Evolutionary conservation across 30 jellyfish, hydroid and myxozoan species (phyloP).

Genomic region (Euphysa ruthae): DNA sequence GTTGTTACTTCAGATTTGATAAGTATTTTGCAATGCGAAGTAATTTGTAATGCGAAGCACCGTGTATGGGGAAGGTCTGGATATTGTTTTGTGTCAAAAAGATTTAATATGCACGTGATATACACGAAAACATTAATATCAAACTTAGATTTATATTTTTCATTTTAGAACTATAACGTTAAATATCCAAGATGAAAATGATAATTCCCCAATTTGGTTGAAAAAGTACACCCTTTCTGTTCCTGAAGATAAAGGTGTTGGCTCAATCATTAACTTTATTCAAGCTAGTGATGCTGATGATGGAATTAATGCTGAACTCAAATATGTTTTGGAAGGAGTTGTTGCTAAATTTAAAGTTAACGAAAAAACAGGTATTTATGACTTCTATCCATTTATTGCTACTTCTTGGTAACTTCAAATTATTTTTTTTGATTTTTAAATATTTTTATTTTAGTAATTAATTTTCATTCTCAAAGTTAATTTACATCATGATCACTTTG

Average conservation of each 20-base stretch:
- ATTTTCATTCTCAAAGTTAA: neutral
- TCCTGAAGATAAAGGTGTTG: conserved; percentile 40
- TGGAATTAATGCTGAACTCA: conserved; percentile 54
- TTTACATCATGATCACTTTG: too few relatives aligned
- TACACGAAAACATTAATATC: too few relatives aligned
- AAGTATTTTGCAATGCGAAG: too few relatives aligned
- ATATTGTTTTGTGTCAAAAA: too few relatives aligned
- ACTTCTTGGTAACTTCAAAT: neutral
- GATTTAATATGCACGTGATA: too few relatives aligned
- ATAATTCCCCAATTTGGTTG: conserved; percentile 61
- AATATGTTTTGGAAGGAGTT: conserved; percentile 16
- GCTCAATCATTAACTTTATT: conserved; percentile 34
- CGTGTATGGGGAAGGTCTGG: too few relatives aligned
- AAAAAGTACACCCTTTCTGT: conserved; percentile 29
- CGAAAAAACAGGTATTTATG: conserved; percentile 31
- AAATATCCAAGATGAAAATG: conserved; percentile 60
- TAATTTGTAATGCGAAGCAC: too few relatives aligned
- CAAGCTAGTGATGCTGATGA: conserved; percentile 68
- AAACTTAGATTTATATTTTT: too few relatives aligned
- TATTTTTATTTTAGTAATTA: neutral
- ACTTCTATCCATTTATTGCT: neutral
- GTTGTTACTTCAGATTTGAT: too few relatives aligned
- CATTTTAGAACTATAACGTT: conserved; percentile 10
- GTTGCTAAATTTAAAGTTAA: conserved; percentile 25
- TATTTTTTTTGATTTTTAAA: neutral